phyloP scores from a whole-genome alignment of 92 coral and sea anemone genomes.

The Phenganax marumi region DNA sequence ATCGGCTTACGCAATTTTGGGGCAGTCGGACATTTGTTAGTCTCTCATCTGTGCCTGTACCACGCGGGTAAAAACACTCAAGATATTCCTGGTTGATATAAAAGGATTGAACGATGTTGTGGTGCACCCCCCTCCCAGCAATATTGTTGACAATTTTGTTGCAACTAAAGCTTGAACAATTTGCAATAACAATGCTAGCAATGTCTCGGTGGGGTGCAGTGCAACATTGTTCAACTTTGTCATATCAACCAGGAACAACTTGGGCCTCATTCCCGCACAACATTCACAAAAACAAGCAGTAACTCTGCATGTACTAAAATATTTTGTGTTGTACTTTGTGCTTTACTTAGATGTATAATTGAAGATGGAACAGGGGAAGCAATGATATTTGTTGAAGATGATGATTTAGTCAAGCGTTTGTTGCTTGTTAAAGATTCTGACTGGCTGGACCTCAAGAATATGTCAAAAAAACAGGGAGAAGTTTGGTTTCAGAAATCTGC shows the following conservation, averaged over 20 bases:
- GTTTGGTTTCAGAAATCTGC: conserved; percentile 26
- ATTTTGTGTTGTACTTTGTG: not conserved
- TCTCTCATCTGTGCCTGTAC: no score
- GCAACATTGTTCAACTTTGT: no score
- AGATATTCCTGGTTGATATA: no score
- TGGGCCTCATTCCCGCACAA: no score
- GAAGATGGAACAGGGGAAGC: conserved; percentile 98
- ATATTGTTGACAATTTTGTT: no score
- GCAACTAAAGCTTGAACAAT: not conserved
- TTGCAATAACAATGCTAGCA: not conserved
- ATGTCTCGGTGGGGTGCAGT: no score
- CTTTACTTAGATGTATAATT: conserved; percentile 68
- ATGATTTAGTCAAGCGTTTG: conserved; percentile 53
- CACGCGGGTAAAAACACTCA: no score
- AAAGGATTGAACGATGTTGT: no score
- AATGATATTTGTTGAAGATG: conserved; percentile 60
- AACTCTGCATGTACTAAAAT: not conserved
- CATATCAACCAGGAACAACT: no score
- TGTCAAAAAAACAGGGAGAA: conserved; percentile 20
- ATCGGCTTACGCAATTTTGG: no score
- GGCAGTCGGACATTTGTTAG: no score
- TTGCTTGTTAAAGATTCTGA: not conserved
- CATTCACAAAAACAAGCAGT: not conserved
- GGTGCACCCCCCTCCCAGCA: no score
- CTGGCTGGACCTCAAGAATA: conserved; percentile 25